Evolutionary conservation across 2,113 vertebrate species (phyloP).

Genomic region (Turdus rufiventris): DNA sequence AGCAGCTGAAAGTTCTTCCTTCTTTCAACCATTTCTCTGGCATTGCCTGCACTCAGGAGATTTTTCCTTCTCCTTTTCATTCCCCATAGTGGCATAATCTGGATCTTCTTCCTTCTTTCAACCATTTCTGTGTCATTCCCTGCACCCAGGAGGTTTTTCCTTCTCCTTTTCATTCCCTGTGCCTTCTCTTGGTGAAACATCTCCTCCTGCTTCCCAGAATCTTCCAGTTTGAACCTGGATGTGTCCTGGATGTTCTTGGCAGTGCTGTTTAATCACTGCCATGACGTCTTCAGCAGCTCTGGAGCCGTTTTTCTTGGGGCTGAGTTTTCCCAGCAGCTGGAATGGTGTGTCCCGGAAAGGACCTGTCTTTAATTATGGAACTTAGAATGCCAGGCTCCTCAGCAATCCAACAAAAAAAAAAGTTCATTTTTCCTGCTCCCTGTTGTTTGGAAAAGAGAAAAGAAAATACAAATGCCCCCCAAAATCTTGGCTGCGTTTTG

Average conservation of each 20-base stretch:
- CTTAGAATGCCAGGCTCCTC: background rate
- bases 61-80: background rate
- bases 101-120: background rate
- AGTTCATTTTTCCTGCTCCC: background rate
- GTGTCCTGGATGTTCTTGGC: background rate
- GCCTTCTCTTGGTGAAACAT: background rate
- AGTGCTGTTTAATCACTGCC: background rate
- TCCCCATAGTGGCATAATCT: background rate
- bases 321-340: slow-evolving; percentile 13
- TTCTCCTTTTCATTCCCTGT: background rate
- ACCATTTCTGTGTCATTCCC: background rate
- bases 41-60: background rate
- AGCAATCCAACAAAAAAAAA: background rate
- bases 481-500: background rate
- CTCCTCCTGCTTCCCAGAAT: background rate
- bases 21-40: background rate
- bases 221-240: background rate
- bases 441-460: background rate
- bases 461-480: background rate
- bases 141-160: background rate
- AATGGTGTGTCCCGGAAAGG: slow-evolving; percentile 7
- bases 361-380: slow-evolving; percentile 30
- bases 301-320: background rate
- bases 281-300: background rate
- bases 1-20: background rate